Evolutionary conservation across 1,140 invertebrate genomes (phyloP).

Genomic region (Gryllus bimaculatus): DNA sequence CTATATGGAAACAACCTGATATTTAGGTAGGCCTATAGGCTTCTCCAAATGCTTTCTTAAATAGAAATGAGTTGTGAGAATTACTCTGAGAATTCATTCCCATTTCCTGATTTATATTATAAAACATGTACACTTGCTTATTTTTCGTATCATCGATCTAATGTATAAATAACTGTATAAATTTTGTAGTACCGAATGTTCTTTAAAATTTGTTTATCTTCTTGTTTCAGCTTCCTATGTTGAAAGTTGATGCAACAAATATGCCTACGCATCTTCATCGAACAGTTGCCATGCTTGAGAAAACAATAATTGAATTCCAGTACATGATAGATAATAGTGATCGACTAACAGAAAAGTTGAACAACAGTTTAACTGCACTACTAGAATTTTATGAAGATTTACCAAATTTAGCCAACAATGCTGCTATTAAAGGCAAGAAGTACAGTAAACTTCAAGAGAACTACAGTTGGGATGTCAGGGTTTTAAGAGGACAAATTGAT

Average conservation of each 20-base stretch:
- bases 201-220: no score
- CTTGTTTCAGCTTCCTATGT: conserved; percentile 22
- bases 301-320: conserved; percentile 23
- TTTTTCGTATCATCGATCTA: no score
- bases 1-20: no score
- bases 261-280: conserved; percentile 25
- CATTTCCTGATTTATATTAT: no score
- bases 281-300: conserved; percentile 23
- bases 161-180: no score
- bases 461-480: conserved; percentile 47
- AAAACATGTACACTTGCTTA: no score
- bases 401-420: conserved; percentile 36
- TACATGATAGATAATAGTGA: conserved; percentile 24
- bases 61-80: no score
- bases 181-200: no score
- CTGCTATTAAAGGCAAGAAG: conserved; percentile 45
- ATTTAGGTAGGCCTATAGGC: no score
- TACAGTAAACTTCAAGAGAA: conserved; percentile 38
- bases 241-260: conserved; percentile 23
- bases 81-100: no score
- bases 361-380: conserved; percentile 31
- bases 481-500: conserved; percentile 45
- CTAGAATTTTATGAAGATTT: conserved; percentile 42
- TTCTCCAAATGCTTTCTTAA: no score
- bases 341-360: conserved; percentile 20